Conservation (phyloP, 2,113 vertebrate genomes). For the Laterallus jamaicensis region DNA sequence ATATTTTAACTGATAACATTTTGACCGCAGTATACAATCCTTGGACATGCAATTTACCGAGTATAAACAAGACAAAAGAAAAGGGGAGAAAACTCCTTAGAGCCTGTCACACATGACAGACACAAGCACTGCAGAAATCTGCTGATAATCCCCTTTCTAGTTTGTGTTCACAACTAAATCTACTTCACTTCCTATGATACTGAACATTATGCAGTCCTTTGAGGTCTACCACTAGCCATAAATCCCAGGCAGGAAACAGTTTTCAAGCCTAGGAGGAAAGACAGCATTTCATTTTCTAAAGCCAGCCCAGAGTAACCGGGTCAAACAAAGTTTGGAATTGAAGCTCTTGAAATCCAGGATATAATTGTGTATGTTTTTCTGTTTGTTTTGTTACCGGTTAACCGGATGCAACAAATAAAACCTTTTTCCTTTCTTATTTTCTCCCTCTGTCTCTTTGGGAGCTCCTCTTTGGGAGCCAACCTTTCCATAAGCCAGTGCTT, state of each 20-base stretch:
- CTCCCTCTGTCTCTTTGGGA: conserved; percentile 48
- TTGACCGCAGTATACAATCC: background rate
- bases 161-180: conserved; percentile 1
- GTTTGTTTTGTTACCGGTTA: conserved; percentile 58
- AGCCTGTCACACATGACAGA: background rate
- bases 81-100: background rate
- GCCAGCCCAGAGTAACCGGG: conserved; percentile 43
- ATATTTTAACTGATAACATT: conserved; percentile 3
- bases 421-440: conserved; percentile 41
- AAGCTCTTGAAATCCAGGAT: conserved; percentile 58
- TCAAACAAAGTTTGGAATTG: conserved; percentile 58
- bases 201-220: conserved; percentile 29
- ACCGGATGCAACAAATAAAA: conserved; percentile 62
- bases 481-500: conserved; percentile 28
- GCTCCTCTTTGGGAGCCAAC: conserved; percentile 19
- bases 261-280: conserved; percentile 43
- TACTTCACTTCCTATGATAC: conserved; percentile 30
- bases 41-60: background rate
- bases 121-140: background rate
- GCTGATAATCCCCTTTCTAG: conserved; percentile 27
- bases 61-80: background rate
- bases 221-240: conserved; percentile 47
- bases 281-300: conserved; percentile 62
- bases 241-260: conserved; percentile 67
- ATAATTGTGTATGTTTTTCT: conserved; percentile 47